A percentile compares a stretch with the other conserved stretches of the same genome.
Conservation (phyloP, 1,140 invertebrate genomes). For the Papilio xuthus region DNA sequence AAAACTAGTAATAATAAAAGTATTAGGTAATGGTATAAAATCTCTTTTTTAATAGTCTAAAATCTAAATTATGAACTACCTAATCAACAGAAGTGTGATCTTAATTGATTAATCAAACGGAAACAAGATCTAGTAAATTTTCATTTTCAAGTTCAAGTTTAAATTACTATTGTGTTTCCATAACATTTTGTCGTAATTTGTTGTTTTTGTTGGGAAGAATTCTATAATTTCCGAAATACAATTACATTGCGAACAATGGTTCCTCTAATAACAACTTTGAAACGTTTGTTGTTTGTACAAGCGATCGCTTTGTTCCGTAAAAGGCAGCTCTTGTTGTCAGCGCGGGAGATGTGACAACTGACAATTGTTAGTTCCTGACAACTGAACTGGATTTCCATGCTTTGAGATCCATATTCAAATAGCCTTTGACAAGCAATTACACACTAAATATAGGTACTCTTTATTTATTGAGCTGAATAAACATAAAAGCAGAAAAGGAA, state of each 20-base stretch:
- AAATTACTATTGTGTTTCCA: neutral
- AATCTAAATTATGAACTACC: neutral
- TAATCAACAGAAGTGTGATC: neutral
- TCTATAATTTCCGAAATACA: neutral
- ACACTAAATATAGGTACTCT: neutral
- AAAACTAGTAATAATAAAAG: no score
- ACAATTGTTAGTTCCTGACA: constrained; percentile 5
- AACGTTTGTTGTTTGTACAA: constrained; percentile 16
- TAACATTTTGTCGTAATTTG: neutral
- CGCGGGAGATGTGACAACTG: neutral
- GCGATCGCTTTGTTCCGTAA: constrained; percentile 7
- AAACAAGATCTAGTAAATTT: neutral
- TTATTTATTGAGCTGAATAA: no score
- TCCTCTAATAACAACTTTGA: constrained; percentile 8
- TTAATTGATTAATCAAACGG: neutral
- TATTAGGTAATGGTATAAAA: neutral
- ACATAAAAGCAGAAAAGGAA: no score
- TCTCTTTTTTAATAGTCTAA: neutral
- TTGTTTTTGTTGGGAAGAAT: constrained; percentile 19
- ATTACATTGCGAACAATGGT: constrained; percentile 8
- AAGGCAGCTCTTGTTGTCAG: neutral
- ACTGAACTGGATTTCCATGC: neutral
- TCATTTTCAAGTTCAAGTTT: neutral
- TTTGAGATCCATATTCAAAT: neutral
- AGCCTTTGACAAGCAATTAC: neutral